phyloP scores from a whole-genome alignment of 2,113 vertebrate genomes.

The Galbula dea region DNA sequence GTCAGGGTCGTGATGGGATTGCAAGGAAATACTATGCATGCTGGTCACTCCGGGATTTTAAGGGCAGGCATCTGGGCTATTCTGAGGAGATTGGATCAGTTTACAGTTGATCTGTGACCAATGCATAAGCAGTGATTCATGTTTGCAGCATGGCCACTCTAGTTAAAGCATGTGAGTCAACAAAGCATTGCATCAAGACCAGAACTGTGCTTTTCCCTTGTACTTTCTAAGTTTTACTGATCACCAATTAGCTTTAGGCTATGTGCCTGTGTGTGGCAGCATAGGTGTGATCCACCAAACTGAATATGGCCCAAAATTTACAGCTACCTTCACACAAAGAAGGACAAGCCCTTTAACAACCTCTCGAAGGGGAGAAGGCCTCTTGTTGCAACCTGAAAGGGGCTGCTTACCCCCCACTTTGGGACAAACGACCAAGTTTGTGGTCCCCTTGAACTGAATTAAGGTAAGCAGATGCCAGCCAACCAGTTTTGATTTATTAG shows the following conservation, averaged over 20 bases:
- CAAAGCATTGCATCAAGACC: neutral
- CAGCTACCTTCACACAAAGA: accelerated
- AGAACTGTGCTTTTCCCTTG: neutral
- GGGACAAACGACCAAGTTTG: no score
- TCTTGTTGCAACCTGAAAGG: no score
- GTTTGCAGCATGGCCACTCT: accelerated
- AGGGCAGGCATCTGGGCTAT: neutral
- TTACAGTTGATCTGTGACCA: neutral
- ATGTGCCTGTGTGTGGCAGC: accelerated
- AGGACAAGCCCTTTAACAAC: accelerated
- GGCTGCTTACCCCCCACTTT: no score
- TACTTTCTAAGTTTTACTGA: neutral
- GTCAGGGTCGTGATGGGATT: neutral
- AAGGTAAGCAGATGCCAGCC: no score
- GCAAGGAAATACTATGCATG: accelerated
- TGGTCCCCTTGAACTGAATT: no score
- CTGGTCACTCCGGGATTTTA: neutral
- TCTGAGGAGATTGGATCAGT: neutral
- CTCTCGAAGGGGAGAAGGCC: accelerated
- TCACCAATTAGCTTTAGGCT: neutral
- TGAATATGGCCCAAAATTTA: accelerated
- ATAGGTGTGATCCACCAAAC: accelerated
- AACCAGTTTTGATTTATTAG: no score
- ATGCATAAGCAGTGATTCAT: accelerated
- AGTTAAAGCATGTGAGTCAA: neutral